Base-by-base conservation (phyloP, 2,113 vertebrate species). In the Xenopus borealis region DNA sequence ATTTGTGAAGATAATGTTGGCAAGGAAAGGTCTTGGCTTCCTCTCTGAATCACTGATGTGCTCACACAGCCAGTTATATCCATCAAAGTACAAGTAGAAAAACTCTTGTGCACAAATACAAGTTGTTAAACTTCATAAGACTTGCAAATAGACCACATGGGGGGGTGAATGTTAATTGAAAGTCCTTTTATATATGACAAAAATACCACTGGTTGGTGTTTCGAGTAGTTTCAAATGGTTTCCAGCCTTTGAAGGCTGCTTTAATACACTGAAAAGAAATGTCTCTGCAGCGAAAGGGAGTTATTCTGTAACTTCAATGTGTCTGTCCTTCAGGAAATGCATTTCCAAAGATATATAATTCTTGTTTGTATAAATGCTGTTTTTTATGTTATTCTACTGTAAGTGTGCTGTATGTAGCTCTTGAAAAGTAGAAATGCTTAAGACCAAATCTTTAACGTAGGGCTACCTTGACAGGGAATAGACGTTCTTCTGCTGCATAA, bases 271-370 rank as follows among this genome's bases (percentile, higher is more conserved):
- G 72, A 75, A 75, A 59, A 63, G 17, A 69, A 69, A 27, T 30
- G 46, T 71, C 69, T 47, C 62, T 12, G 23, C 62, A 62, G 45
- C 19, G 57, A 62, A 18, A 72, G 12, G 10, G 70, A 50, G 33
- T 46, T 6, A 16, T 63, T 23, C 59, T 62, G 20, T 20, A 30
- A 44, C 55, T 68, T 66, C 55, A 72, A 30, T 23, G 33, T 40
- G 33, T 40, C 50, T 69, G 67, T 75, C 72, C 72, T 75, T 75
- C 72, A 75, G 66, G 72, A 75, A 69, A 55, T 62, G 72, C 65
- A 62, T 52, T 75, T 75, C 72, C 72, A 75, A 75, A 75, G 72
- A 75, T 75, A 18, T 67, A 57, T 75, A 62, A 75, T 69, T 67
- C 40, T 40, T 55, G 62, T 58, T 27, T 46, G 3, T 65, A 11